These are phyloP conservation scores for Pachyrhynchus sulphureomaculatus DNA, from an alignment of 1,140 invertebrate genomes.

Conservation along the genomic window DNA sequence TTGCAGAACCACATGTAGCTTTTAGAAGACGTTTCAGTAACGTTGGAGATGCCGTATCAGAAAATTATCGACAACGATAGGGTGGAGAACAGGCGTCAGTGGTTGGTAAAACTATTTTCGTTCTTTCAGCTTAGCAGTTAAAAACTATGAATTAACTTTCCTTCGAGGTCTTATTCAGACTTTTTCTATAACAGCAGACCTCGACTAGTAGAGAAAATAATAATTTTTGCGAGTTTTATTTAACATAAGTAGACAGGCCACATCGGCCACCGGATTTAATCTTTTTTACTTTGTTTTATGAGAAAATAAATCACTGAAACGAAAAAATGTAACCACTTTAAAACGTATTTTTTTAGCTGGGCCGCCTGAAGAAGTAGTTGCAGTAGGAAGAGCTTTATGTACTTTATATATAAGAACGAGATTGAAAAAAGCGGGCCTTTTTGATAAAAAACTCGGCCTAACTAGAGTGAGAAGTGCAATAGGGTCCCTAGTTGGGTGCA, in stretches of 20 bases:
- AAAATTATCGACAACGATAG: slow-evolving; percentile 70
- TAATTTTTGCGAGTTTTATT: no score
- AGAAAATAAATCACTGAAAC: background rate
- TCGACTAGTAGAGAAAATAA: no score
- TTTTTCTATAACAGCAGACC: no score
- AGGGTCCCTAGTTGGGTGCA: slow-evolving; percentile 46
- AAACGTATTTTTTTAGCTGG: slow-evolving; percentile 41
- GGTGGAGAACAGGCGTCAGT: slow-evolving; percentile 59
- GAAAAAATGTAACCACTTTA: background rate
- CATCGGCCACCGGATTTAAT: no score
- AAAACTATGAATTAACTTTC: no score
- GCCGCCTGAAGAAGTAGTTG: slow-evolving; percentile 61
- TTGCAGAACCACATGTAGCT: slow-evolving; percentile 14
- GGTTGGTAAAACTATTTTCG: slow-evolving; percentile 7
- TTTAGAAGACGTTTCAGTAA: slow-evolving; percentile 62
- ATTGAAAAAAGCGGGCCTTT: slow-evolving; percentile 64
- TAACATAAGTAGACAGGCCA: no score
- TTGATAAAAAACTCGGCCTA: slow-evolving; percentile 69
- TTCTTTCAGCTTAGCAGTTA: no score
- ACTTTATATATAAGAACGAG: slow-evolving; percentile 66
- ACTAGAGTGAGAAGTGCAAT: slow-evolving; percentile 65
- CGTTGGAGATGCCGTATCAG: slow-evolving; percentile 69
- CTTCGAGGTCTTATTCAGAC: no score
- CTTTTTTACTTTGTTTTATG: no score
- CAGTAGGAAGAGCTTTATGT: slow-evolving; percentile 59